Evolutionary conservation across 1,140 invertebrate genomes (phyloP).

Genomic region (Drosophila parvula): DNA sequence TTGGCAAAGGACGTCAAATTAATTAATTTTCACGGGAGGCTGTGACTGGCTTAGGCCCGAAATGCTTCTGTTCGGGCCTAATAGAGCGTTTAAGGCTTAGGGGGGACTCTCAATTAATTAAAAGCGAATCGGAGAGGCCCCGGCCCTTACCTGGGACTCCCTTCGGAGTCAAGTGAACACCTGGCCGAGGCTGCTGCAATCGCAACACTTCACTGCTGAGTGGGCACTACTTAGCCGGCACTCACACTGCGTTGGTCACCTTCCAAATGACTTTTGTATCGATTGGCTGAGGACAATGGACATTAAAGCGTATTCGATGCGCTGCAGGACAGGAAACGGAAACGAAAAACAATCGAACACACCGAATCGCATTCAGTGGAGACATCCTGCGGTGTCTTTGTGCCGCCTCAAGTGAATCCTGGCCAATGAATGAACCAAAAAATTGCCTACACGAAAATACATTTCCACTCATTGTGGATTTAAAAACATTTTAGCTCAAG

Average conservation of each 20-base stretch:
- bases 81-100: slow-evolving; percentile 18
- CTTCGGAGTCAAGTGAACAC: slow-evolving; percentile 46
- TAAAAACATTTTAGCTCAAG: slow-evolving; percentile 57
- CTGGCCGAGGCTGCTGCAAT: slow-evolving; percentile 35
- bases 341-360: slow-evolving; percentile 47
- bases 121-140: slow-evolving; percentile 1
- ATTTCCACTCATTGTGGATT: slow-evolving; percentile 56
- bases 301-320: slow-evolving; percentile 72
- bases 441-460: slow-evolving; percentile 40
- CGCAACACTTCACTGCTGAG: slow-evolving; percentile 61
- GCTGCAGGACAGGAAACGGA: slow-evolving; percentile 76
- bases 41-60: slow-evolving; percentile 4
- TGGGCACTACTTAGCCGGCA: slow-evolving; percentile 60
- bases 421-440: slow-evolving; percentile 56
- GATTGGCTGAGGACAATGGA: slow-evolving; percentile 58
- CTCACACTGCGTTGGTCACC: slow-evolving; percentile 34
- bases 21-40: slow-evolving; percentile 38
- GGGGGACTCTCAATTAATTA: slow-evolving; percentile 22
- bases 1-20: slow-evolving; percentile 39
- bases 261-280: slow-evolving; percentile 67
- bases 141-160: slow-evolving; percentile 24
- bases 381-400: slow-evolving; percentile 64
- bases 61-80: slow-evolving; percentile 1
- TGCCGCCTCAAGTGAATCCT: slow-evolving; percentile 51
- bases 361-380: slow-evolving; percentile 20